These are phyloP conservation scores for Gerris buenoi DNA, from an alignment of 1,140 invertebrate species.

Conservation along the genomic window DNA sequence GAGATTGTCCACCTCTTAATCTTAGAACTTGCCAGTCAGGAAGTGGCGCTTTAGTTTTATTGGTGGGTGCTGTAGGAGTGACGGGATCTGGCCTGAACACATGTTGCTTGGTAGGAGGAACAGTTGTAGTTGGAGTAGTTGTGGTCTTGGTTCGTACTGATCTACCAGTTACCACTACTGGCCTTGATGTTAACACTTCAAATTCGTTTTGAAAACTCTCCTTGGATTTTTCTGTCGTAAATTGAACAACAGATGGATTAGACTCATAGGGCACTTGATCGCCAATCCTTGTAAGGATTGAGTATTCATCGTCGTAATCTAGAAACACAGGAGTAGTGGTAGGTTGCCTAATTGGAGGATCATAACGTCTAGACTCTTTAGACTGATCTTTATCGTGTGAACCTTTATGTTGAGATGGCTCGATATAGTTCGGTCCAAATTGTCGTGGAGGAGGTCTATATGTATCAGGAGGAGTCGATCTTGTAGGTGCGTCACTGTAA, in stretches of 20 bases:
- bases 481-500: not conserved
- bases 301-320: not conserved
- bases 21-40: slow-evolving; percentile 31
- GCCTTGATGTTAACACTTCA: not conserved
- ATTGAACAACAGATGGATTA: not conserved
- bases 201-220: not conserved
- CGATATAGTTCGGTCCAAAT: not conserved
- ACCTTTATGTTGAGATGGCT: not conserved
- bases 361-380: not conserved
- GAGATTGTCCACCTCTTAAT: slow-evolving; percentile 34
- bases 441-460: not conserved
- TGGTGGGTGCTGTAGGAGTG: not conserved
- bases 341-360: not conserved
- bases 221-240: not conserved
- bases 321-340: not conserved
- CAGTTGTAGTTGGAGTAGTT: not conserved
- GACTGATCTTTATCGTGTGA: not conserved
- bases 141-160: not conserved
- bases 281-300: not conserved
- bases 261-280: not conserved
- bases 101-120: not conserved
- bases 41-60: not conserved
- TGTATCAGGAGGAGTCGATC: not conserved
- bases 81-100: not conserved
- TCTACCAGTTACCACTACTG: not conserved